A percentile compares a stretch with the other conserved stretches of the same genome.
Conservation (phyloP, 2,888 invertebrate genomes). For the Megamerina dolium region DNA sequence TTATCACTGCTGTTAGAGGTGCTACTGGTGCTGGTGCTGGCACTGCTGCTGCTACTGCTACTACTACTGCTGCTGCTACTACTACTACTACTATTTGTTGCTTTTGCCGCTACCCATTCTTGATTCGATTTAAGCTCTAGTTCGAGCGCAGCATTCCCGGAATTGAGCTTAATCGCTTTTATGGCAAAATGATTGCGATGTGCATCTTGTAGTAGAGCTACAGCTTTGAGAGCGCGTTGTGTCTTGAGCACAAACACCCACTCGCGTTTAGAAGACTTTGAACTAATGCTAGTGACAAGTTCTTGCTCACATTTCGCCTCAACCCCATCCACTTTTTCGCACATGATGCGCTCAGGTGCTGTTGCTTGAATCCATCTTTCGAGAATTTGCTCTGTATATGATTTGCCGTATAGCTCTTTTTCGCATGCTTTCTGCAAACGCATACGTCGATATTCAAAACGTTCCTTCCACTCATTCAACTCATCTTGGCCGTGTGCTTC, state of each 20-base stretch:
- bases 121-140: slow-evolving; percentile 52
- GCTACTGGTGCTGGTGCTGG: too few species aligned
- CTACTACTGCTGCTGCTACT: too few species aligned
- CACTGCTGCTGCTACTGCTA: too few species aligned
- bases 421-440: slow-evolving; percentile 60
- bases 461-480: slow-evolving; percentile 66
- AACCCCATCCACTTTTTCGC: slow-evolving; percentile 56
- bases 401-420: slow-evolving; percentile 60
- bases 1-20: too few species aligned
- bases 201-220: slow-evolving; percentile 64
- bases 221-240: slow-evolving; percentile 53
- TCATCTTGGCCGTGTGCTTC: slow-evolving; percentile 69
- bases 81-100: slow-evolving; percentile 11
- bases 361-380: slow-evolving; percentile 60
- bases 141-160: slow-evolving; percentile 23
- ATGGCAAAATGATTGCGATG: slow-evolving; percentile 63
- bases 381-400: slow-evolving; percentile 57
- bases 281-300: slow-evolving; percentile 57
- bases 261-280: slow-evolving; percentile 57
- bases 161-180: slow-evolving; percentile 49
- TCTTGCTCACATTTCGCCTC: slow-evolving; percentile 57
- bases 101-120: slow-evolving; percentile 51
- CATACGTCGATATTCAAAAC: slow-evolving; percentile 63
- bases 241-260: slow-evolving; percentile 59
- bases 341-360: slow-evolving; percentile 59